phyloP scores from a whole-genome alignment of 2,113 vertebrate genomes.

The Pterocles gutturalis region DNA sequence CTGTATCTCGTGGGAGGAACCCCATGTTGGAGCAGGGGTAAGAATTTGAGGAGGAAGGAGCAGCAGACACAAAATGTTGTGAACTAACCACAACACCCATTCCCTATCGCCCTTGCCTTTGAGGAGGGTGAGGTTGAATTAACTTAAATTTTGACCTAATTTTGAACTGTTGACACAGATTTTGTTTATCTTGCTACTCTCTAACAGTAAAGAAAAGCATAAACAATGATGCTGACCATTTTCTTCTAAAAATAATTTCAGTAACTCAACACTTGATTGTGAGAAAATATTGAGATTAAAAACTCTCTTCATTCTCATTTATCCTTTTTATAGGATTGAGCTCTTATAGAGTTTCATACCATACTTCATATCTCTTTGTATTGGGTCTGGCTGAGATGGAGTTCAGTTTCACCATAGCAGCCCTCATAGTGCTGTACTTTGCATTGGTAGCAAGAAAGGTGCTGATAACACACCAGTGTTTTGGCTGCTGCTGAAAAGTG shows the following conservation, averaged over 20 bases:
- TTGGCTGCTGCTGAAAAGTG: not conserved
- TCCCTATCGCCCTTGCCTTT: fast-evolving
- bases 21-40: not conserved
- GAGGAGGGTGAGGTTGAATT: not conserved
- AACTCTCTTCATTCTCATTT: not conserved
- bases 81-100: not conserved
- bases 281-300: not conserved
- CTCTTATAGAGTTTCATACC: not conserved
- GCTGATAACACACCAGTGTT: not conserved
- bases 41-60: not conserved
- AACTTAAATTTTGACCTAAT: not conserved
- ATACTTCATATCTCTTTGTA: not conserved
- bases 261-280: not conserved
- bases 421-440: not conserved
- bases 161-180: not conserved
- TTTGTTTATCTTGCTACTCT: not conserved
- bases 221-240: not conserved
- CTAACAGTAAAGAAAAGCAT: not conserved
- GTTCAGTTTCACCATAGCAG: not conserved
- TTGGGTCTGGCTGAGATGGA: not conserved
- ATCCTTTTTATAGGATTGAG: not conserved
- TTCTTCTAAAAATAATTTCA: not conserved
- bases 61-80: not conserved
- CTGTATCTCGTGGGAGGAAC: not conserved
- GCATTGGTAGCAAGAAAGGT: not conserved